Evolutionary conservation across 2,888 invertebrate species (phyloP).

Genomic region (Acleris literana): DNA sequence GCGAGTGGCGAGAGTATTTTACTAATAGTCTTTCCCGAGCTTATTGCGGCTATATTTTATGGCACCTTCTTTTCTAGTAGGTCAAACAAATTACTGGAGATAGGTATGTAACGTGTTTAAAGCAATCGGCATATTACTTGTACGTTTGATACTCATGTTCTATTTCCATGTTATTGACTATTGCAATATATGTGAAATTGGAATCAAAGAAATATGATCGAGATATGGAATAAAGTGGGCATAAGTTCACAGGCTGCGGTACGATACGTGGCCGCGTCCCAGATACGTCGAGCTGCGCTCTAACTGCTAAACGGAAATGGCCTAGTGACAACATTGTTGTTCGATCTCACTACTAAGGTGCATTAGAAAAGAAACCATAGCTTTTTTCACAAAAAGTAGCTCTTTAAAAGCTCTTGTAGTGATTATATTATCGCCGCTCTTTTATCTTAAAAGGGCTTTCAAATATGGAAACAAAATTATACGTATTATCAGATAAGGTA

Average conservation of each 20-base stretch:
- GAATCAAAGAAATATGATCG: neutral
- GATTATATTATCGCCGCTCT: neutral
- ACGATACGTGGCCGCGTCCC: constrained; percentile 63
- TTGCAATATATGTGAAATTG: too few species aligned
- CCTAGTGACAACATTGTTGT: constrained; percentile 78
- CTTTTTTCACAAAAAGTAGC: constrained; percentile 6
- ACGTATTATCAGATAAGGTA: too few species aligned
- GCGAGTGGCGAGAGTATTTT: too few species aligned
- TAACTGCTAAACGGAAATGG: constrained; percentile 76
- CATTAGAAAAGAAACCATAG: constrained; percentile 21
- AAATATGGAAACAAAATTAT: too few species aligned
- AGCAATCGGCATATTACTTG: too few species aligned
- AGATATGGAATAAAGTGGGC: constrained; percentile 12
- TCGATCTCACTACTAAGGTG: constrained; percentile 51
- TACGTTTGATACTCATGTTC: too few species aligned
- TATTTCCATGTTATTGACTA: too few species aligned
- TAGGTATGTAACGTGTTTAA: too few species aligned
- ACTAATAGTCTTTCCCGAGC: too few species aligned
- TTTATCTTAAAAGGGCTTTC: constrained; percentile 1
- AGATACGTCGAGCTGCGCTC: constrained; percentile 73
- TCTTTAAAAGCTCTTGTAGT: neutral
- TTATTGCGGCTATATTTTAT: too few species aligned
- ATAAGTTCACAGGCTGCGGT: constrained; percentile 39
- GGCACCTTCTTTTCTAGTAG: too few species aligned
- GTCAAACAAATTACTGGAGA: too few species aligned